Conservation (phyloP, 2,888 invertebrate species). For the Campopleginae sp. region DNA sequence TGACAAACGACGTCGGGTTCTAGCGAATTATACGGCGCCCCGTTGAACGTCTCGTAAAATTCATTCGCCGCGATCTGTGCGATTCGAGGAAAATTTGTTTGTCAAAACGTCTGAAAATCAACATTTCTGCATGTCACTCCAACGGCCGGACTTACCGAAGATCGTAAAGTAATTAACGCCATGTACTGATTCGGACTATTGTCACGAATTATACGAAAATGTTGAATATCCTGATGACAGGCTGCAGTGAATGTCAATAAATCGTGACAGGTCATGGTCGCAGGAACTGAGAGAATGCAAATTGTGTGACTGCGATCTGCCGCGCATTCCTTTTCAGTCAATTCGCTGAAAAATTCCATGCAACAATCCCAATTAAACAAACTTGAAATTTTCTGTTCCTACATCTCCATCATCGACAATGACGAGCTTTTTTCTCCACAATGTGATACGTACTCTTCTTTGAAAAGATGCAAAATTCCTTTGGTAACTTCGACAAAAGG, state of each 20-base stretch:
- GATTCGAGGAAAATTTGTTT: constrained; percentile 42
- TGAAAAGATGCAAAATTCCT: constrained; percentile 98
- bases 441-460: constrained; percentile 92
- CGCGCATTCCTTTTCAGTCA: constrained; percentile 89
- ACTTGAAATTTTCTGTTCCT: not conserved
- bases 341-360: constrained; percentile 86
- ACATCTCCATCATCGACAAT: not conserved
- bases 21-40: constrained; percentile 95
- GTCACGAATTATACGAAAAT: constrained; percentile 95
- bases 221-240: constrained; percentile 94
- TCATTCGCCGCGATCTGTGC: constrained; percentile 92
- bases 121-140: not conserved
- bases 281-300: constrained; percentile 95
- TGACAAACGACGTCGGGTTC: constrained; percentile 97
- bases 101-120: not conserved
- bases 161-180: constrained; percentile 93
- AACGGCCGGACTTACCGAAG: constrained; percentile 73
- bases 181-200: constrained; percentile 98
- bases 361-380: not conserved
- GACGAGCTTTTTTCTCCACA: too few species aligned
- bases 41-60: constrained; percentile 97
- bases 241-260: constrained; percentile 97
- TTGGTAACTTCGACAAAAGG: constrained; percentile 98
- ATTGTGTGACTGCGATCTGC: constrained; percentile 91
- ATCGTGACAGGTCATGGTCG: constrained; percentile 96